These are phyloP conservation scores for Ctenopoma kingsleyae DNA, from an alignment of 2,797 vertebrate genomes.

Conservation along the genomic window DNA sequence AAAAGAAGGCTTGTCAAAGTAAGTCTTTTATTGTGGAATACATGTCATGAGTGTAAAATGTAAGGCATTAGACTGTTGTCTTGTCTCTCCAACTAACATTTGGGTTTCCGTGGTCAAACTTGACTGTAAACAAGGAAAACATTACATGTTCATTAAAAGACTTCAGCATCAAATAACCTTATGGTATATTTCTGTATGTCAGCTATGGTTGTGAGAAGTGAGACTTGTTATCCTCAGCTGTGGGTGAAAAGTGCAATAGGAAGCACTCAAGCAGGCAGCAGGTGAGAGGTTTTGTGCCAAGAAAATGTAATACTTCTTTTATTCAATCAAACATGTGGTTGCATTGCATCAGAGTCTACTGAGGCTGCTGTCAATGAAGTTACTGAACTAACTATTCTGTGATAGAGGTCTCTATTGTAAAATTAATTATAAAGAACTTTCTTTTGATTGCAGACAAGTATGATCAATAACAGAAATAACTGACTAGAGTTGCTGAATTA, in stretches of 20 bases:
- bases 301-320: conserved; percentile 9
- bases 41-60: too few relatives aligned
- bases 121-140: conserved; percentile 22
- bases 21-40: too few relatives aligned
- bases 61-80: not conserved
- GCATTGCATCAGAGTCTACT: conserved; percentile 3
- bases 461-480: not conserved
- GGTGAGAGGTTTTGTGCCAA: conserved; percentile 26
- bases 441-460: not conserved
- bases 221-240: conserved; percentile 32
- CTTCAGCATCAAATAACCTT: not conserved
- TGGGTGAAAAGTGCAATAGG: conserved; percentile 23
- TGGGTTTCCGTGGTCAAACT: conserved; percentile 19
- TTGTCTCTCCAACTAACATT: not conserved
- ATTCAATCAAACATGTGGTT: conserved; percentile 20
- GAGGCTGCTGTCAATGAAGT: conserved; percentile 4
- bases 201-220: conserved; percentile 8
- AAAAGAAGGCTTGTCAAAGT: too few relatives aligned
- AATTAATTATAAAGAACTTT: not conserved
- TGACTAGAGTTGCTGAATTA: too few relatives aligned
- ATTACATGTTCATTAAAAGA: conserved; percentile 19
- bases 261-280: not conserved
- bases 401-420: not conserved
- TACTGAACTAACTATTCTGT: not conserved
- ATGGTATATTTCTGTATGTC: conserved; percentile 3